Base-by-base conservation (phyloP, 2,797 vertebrate genomes). In the Chaetodon trifasciatus region DNA sequence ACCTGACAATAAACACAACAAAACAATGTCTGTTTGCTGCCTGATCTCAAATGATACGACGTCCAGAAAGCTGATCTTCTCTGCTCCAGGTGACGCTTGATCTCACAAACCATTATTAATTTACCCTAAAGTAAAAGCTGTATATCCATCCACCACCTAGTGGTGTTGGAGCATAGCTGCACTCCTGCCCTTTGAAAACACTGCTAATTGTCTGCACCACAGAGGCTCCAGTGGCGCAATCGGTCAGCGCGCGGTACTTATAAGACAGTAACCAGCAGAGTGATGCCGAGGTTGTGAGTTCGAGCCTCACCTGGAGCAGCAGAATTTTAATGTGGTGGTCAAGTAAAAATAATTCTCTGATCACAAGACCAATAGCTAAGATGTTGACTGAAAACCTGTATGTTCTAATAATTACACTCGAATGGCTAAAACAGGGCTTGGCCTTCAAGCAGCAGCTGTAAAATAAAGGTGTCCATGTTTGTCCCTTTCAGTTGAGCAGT, bases 1-100 rank as follows among this genome's bases (percentile, higher is more conserved):
- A 96, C 92, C 86, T 78, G 66, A 50, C 84, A 86, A 83, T 92
- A 87, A 89, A 91, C 82, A 69, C 79, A 70, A 66, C 1, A 62
- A 39, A 5, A 68, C 0, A 16, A 3, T 64, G 19, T 50, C 4
- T 64, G 21, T 49, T 56, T 66, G 23, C 21, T 52, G 15, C 9
- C n/a, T 49, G 12, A 7, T 61, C 3, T 16, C 0, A 19, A 19
- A 32, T 10, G 42, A 42, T 2, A 3, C 3, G 0, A 3, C 2
- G 0, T 39, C 0, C 4, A 28, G 13, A 3, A 11, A 69, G 3
- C 2, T 19, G 15, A 52, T 6, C 8, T 1, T 1, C 0, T 0
- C 0, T 68, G 44, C 50, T 74, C 40, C 42, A 81, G 63, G 49
- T 62, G 70, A 75, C 55, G 24, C 37, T 81, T 3, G 28, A 74